phyloP scores from a whole-genome alignment of 2,113 vertebrate genomes.

The Bujurquina vittata region DNA sequence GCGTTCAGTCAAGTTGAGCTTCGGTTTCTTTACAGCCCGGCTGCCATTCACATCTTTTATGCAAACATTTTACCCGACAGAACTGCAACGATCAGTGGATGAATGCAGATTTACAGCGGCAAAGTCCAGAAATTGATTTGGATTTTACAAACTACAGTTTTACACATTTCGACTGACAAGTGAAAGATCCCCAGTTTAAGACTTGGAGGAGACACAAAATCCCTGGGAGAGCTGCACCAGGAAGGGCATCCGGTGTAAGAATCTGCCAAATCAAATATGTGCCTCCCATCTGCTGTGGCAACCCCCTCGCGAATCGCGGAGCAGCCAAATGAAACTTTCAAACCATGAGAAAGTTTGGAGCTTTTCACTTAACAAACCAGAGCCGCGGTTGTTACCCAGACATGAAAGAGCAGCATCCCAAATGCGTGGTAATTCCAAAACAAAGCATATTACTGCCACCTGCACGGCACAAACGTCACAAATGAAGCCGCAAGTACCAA shows the following conservation, averaged over 20 bases:
- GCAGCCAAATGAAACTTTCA: background rate
- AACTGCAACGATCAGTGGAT: background rate
- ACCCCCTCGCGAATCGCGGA: background rate
- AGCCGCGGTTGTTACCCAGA: background rate
- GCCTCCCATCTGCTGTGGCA: slow-evolving; percentile 3
- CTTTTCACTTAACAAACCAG: background rate
- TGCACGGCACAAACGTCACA: background rate
- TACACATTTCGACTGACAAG: background rate
- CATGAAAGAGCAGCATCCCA: background rate
- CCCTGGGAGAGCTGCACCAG: background rate
- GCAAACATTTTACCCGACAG: background rate
- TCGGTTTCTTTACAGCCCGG: background rate
- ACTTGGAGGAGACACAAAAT: slow-evolving; percentile 7
- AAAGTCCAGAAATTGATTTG: too few relatives aligned
- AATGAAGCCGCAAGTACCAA: background rate
- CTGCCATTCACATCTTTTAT: background rate
- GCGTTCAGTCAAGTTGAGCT: background rate
- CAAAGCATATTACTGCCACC: background rate
- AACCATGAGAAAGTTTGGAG: background rate
- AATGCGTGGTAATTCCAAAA: background rate
- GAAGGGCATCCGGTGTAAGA: background rate
- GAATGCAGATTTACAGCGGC: background rate
- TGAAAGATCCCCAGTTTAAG: background rate
- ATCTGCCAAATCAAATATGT: slow-evolving; percentile 8
- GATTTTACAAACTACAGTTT: background rate